Conservation (phyloP, 2,113 vertebrate genomes). For the Anguilla rostrata region DNA sequence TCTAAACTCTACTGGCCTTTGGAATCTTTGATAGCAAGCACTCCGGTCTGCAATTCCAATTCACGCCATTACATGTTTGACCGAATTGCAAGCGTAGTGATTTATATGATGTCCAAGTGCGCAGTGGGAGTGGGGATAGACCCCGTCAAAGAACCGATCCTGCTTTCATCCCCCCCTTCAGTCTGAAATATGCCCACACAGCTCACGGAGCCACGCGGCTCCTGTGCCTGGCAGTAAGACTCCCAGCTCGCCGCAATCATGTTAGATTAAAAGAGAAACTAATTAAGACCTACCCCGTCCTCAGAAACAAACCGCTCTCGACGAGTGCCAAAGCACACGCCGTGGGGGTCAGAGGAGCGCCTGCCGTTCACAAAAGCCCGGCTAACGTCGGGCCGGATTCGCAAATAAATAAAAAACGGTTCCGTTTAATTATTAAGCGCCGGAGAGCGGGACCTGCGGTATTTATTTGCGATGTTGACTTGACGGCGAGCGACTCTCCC, state of each 20-base stretch:
- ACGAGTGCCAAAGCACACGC: neutral
- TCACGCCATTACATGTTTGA: neutral
- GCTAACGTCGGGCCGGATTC: slow-evolving; percentile 51
- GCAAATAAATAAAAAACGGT: slow-evolving; percentile 53
- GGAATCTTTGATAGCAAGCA: neutral
- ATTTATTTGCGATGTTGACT: slow-evolving; percentile 78
- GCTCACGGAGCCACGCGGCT: neutral
- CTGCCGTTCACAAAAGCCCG: slow-evolving; percentile 25
- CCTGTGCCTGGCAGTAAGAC: neutral
- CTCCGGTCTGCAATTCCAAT: neutral
- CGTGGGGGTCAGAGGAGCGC: slow-evolving; percentile 7
- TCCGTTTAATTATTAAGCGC: slow-evolving; percentile 68
- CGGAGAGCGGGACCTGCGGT: slow-evolving; percentile 70
- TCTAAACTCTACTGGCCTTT: neutral
- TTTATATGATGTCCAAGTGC: neutral
- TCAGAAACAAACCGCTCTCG: neutral
- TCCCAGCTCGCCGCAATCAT: neutral
- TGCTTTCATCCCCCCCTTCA: neutral
- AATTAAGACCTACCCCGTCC: slow-evolving; percentile 1
- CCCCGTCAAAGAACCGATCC: neutral
- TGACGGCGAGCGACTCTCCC: slow-evolving; percentile 66
- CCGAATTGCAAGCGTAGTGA: neutral
- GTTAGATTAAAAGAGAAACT: neutral
- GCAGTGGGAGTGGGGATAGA: neutral
- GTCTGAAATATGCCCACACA: neutral